These are phyloP conservation scores for Psephotus haematonotus DNA, from an alignment of 2,113 vertebrate species.

Conservation along the genomic window DNA sequence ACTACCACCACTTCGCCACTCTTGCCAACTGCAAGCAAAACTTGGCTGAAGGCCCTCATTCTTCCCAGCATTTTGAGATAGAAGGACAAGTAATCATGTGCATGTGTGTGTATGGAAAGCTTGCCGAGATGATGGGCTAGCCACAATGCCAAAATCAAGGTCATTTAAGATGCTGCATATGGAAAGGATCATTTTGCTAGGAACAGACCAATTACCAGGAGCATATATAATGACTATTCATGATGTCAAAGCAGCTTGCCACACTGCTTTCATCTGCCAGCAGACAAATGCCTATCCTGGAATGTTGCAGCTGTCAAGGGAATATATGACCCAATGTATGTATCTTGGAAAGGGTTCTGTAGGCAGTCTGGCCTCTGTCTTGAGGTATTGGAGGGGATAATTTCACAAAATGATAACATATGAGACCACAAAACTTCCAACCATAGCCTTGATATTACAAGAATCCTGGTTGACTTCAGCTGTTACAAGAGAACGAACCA, in stretches of 20 bases:
- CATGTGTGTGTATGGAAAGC: slow-evolving; percentile 18
- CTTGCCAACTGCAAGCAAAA: slow-evolving; percentile 15
- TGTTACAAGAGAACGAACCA: slow-evolving; percentile 40
- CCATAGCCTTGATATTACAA: slow-evolving; percentile 23
- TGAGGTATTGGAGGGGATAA: neutral
- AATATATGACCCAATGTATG: slow-evolving; percentile 41
- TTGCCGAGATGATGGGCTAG: neutral
- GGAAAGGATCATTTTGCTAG: slow-evolving; percentile 27
- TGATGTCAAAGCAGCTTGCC: slow-evolving; percentile 20
- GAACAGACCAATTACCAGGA: slow-evolving; percentile 10
- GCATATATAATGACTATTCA: neutral
- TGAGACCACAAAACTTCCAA: slow-evolving; percentile 40
- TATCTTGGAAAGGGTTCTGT: slow-evolving; percentile 33
- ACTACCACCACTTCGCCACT: neutral
- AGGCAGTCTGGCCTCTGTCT: slow-evolving; percentile 1
- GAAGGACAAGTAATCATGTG: neutral
- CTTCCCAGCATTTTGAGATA: slow-evolving; percentile 31
- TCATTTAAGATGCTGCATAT: slow-evolving; percentile 5
- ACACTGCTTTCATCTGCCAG: slow-evolving; percentile 29
- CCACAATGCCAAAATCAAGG: slow-evolving; percentile 28
- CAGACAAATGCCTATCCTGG: neutral
- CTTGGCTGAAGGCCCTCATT: neutral
- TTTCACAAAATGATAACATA: slow-evolving; percentile 30
- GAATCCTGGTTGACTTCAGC: slow-evolving; percentile 49
- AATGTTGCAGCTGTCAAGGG: slow-evolving; percentile 40